Percentiles rank a stretch among this genome's conserved stretches.
Evolutionary conservation across 2,797 vertebrate genomes (phyloP).

Genomic region (Mycteria americana): DNA sequence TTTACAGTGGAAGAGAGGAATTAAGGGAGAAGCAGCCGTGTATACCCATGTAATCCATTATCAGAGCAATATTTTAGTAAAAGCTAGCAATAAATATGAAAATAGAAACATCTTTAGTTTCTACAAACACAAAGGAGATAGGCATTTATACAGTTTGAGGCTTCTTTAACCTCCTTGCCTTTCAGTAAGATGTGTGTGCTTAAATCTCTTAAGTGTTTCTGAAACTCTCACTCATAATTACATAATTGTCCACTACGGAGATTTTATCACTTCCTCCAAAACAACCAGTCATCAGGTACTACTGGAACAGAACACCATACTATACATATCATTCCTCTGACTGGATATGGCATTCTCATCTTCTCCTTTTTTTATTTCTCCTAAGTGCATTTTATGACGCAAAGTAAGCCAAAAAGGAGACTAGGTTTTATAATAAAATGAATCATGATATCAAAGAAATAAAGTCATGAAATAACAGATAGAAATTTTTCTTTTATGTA

Average conservation of each 20-base stretch:
- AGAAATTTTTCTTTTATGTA: background rate
- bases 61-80: background rate
- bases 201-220: background rate
- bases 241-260: background rate
- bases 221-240: background rate
- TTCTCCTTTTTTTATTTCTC: background rate
- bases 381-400: background rate
- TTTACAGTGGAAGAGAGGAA: background rate
- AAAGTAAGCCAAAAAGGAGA: background rate
- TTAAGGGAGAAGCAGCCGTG: background rate
- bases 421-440: background rate
- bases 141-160: background rate
- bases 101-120: background rate
- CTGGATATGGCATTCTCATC: background rate
- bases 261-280: background rate
- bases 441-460: background rate
- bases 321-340: background rate
- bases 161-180: background rate
- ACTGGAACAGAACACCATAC: background rate
- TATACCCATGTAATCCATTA: background rate
- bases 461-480: background rate
- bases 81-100: background rate
- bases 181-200: background rate
- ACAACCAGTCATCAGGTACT: background rate
- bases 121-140: background rate